Evolutionary conservation across 2,888 invertebrate genomes (phyloP), one percentile per base, ranked within the genome.

Genomic region (Beris chalybata): DNA sequence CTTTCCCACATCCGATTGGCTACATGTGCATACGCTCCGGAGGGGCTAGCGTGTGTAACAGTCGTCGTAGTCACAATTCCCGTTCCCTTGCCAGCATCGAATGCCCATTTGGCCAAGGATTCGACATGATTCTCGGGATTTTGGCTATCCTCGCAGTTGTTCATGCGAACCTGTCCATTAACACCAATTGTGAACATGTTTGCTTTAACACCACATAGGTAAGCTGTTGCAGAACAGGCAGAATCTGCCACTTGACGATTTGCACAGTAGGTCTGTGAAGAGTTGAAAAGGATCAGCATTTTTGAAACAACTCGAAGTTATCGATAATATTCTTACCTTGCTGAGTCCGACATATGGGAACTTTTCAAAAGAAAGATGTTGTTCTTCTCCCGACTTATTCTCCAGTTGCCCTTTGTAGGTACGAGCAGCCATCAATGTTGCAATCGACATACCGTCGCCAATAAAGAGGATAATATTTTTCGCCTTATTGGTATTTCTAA

Each of bases 31-130:
- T 90, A 92, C 0, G 86, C 81, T 0, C 89, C 89, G 0, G 89
- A 87, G 0, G 91, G 91, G 0, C 90, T 87, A 0, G 91, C 92
- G 74, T 92, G 91, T 0, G 92, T 92, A 4, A 92, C 85, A 22
- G 90, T 80, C 0, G 90, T 89, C 0, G 89, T 91, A 0, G 92
- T 93, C 1, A 92, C 89, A 5, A 89, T 76, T 4, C 89, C 89
- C 7, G 86, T 85, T 12, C 81, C 80, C 73, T 86, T 88, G 0
- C 85, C 85, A 3, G 83, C 84, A 29, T 78, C 79, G 76, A 90
- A 90, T 0, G 91, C 89, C 87, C 89, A 89, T 71, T 85, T 83
- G 30, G 89, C 84, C 9, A 92, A 83, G 0, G 89, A 89, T 22
- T 83, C 81, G 0, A 89, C 85, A 0, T 86, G 85, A 67, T 87